phyloP scores from a whole-genome alignment of 2,797 vertebrate genomes.

The Ataeniobius toweri region DNA sequence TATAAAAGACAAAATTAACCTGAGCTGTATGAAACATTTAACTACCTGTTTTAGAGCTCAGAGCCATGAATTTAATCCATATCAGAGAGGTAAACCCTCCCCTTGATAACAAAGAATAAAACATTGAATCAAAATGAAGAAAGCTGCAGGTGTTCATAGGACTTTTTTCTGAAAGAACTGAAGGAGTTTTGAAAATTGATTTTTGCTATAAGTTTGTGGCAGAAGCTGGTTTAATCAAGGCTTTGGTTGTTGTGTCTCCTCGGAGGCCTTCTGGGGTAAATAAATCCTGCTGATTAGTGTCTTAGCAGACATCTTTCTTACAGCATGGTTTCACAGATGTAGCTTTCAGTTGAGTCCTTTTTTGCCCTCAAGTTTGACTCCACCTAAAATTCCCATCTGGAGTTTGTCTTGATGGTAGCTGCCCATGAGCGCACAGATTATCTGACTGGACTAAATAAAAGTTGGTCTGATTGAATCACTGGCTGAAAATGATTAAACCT shows the following conservation, averaged over 20 bases:
- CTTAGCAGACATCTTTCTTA: slow-evolving; percentile 40
- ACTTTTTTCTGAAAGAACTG: slow-evolving; percentile 6
- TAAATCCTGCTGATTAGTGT: slow-evolving; percentile 63
- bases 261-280: slow-evolving; percentile 52
- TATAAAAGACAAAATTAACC: neutral
- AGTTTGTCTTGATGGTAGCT: slow-evolving; percentile 3
- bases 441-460: neutral
- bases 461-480: neutral
- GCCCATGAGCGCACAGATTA: too few relatives aligned
- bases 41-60: slow-evolving; percentile 24
- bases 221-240: slow-evolving; percentile 41
- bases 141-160: neutral
- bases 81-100: slow-evolving; percentile 3
- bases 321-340: slow-evolving; percentile 9
- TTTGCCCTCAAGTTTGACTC: slow-evolving; percentile 30
- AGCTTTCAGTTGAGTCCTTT: slow-evolving; percentile 25
- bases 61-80: slow-evolving; percentile 14
- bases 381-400: slow-evolving; percentile 45
- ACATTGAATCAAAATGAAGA: slow-evolving; percentile 19
- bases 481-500: neutral
- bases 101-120: neutral
- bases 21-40: slow-evolving; percentile 13
- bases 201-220: slow-evolving; percentile 13
- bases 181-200: slow-evolving; percentile 35
- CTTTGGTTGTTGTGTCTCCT: slow-evolving; percentile 30